Base-by-base conservation (phyloP, 30 jellyfish, hydroid and myxozoan species). In the Catostylus mosaicus region DNA sequence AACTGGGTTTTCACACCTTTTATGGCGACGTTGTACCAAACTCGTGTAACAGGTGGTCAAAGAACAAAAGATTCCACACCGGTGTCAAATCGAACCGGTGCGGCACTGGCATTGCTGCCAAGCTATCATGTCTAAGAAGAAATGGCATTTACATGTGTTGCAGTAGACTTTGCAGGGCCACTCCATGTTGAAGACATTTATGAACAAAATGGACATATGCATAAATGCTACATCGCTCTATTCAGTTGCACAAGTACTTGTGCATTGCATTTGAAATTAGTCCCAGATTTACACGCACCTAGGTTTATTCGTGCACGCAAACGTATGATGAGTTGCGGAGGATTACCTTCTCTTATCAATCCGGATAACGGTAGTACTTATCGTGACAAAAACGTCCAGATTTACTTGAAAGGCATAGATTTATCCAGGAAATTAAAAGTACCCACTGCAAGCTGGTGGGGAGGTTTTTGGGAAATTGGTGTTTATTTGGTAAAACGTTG, bases 141-240 rank as follows among this genome's bases (percentile, higher is more conserved):
- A 22, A 29, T 32, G 16, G 83, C 86, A 19, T 73, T 83, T 73
- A 47, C 74, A 38, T n/a, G 32, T 78, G 61, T 77, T 12, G 94
- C 30, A 32, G 89, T 83, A 24, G 94, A 83, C 62, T 69, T 67
- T 57, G 78, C 69, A 14, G 94, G 83, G 22, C 91, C 90, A 19
- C 30, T 83, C 29, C 54, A 23, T 36, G 92, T 83, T 12, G 73
- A 73, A 33, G 60, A 82, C 50, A 65, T 80, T 7, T 47, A 40
- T 30, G 56, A 7, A 31, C 9, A 30, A 7, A 34, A 30, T 33
- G 30, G 34, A 12, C 7, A 5, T 18, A 62, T 48, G 67, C 70
- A 82, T 33, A 82, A 82, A 74, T 48, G 50, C 40, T 82, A 50
- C 63, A 82, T 82, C 16, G 85, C 59, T 8, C 40, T 82, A 29